Base-by-base conservation (phyloP, 2,797 vertebrate species). In the Argyrosomus regius region DNA sequence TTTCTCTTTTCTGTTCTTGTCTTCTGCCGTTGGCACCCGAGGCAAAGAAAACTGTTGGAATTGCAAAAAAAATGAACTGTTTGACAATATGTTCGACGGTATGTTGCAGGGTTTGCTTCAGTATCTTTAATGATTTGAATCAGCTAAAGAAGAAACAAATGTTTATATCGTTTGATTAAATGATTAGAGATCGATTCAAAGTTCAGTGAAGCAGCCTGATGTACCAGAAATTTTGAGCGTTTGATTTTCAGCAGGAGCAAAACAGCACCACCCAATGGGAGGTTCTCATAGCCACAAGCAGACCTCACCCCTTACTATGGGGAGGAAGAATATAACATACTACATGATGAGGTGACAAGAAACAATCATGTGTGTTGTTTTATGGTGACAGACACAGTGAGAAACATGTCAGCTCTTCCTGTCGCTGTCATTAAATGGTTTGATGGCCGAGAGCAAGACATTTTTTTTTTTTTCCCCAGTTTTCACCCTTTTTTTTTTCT, bases 181-280 rank as follows among this genome's bases (percentile, higher is more conserved):
- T 73, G 18, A 82, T 77, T 18, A 63, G 10, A 72, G 87, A 82
- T 80, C 68, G 60, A 79, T 83, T 83, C 71, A 82, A 78, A 86
- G 73, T 85, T 87, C 22, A 87, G 35, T 67, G 56, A 84, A 68
- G 72, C 81, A 82, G 75, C 57, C 56, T 64, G 58, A 61, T 78
- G 63, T 86, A 81, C 24, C 77, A 81, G 66, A 83, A 76, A 83
- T 78, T 20, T 75, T 60, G 43, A 66, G 71, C 8, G 3, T 73
- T 77, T 79, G 41, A 28, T 65, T 77, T 81, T 65, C 62, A 77
- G 4, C 45, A 26, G 58, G 89, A 87, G 87, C 81, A 85, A 86
- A 92, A 92, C 87, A 91, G 91, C 87, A 78, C 91, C 91, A 90
- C 87, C 92, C 78, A 14, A 84, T 90, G 92, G 88, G 64, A 81